phyloP scores from a whole-genome alignment of 37 sponge, comb jelly and placozoan species.

The Chondrilla cf. caribensis region DNA sequence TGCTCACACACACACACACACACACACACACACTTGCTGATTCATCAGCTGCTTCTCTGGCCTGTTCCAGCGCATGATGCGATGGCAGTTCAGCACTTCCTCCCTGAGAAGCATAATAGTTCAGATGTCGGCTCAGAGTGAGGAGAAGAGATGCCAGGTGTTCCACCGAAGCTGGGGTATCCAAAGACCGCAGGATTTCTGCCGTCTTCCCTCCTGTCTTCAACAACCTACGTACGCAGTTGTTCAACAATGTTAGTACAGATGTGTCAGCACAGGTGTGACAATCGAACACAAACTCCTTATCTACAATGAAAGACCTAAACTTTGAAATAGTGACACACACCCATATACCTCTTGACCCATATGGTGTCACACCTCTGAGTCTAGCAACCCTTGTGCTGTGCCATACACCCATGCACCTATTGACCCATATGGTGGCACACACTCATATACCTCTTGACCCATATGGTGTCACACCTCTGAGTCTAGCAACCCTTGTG shows the following conservation, averaged over 20 bases:
- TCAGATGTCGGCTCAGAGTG: conserved; percentile 9
- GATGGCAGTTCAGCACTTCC: conserved; percentile 34
- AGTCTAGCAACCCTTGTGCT: too few species aligned
- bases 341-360: too few species aligned
- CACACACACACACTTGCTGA: conserved; percentile 16
- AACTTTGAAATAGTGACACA: too few species aligned
- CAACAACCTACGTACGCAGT: conserved; percentile 6
- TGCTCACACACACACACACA: not conserved
- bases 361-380: too few species aligned
- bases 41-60: conserved; percentile 26
- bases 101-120: conserved; percentile 26
- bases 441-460: too few species aligned
- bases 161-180: not conserved
- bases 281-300: too few species aligned
- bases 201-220: conserved; percentile 20
- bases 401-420: too few species aligned
- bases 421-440: too few species aligned
- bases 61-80: conserved; percentile 22
- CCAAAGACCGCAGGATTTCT: conserved; percentile 11
- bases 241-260: not conserved
- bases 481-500: too few species aligned
- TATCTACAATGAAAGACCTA: too few species aligned
- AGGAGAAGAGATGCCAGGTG: conserved; percentile 4
- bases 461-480: too few species aligned
- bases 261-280: not conserved